Percentiles rank a stretch among this genome's conserved stretches.
Evolutionary conservation across 2,113 vertebrate genomes (phyloP).

Genomic region (Ondatra zibethicus): DNA sequence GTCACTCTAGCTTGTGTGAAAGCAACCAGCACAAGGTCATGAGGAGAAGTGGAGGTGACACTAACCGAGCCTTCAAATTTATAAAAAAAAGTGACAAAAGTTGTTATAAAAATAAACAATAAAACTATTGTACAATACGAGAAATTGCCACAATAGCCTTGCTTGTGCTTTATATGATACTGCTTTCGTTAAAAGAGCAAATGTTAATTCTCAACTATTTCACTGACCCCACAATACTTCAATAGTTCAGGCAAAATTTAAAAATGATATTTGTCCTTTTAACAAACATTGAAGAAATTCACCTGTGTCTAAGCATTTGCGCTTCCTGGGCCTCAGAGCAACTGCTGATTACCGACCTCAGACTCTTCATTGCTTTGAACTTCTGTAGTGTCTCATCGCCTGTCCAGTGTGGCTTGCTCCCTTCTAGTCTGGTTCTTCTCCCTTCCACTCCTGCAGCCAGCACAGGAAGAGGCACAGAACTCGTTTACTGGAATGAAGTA

Average conservation of each 20-base stretch:
- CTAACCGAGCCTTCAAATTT: conserved; percentile 11
- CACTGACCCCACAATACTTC: conserved; percentile 4
- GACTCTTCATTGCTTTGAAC: conserved; percentile 6
- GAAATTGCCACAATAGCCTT: background rate
- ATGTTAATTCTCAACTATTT: background rate
- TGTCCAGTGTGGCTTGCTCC: background rate
- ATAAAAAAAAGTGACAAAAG: background rate
- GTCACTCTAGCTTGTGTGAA: background rate
- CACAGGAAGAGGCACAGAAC: background rate
- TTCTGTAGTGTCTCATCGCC: background rate
- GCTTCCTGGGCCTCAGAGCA: background rate
- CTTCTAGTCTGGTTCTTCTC: background rate
- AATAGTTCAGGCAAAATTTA: conserved; percentile 1
- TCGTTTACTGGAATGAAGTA: background rate
- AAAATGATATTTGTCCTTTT: conserved; percentile 37
- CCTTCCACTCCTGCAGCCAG: background rate
- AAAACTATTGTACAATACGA: background rate
- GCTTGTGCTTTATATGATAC: background rate
- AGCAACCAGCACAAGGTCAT: background rate
- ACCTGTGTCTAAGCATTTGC: background rate
- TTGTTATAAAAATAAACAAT: background rate
- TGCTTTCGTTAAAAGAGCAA: background rate
- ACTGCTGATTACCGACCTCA: background rate
- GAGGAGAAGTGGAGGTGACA: accelerated
- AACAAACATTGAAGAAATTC: conserved; percentile 1